Percentiles rank a stretch among this genome's conserved stretches.
phyloP scores from a whole-genome alignment of 53 echinoderm and acorn worm genomes.

The Paracentrotus lividus region DNA sequence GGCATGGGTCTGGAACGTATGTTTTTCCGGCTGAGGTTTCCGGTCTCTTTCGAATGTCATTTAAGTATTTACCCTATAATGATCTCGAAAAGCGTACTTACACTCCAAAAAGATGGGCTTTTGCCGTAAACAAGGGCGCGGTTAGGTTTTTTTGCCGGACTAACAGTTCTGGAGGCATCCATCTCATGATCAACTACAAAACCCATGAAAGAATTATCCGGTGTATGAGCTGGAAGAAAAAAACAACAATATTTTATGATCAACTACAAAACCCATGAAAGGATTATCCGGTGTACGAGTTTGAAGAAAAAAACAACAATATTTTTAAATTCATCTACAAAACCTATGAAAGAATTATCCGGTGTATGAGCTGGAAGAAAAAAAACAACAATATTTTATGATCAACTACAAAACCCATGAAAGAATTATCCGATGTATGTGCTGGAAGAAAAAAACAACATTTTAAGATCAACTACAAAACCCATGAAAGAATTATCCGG shows the following conservation, averaged over 20 bases:
- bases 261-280: constrained; percentile 98
- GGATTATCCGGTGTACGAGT: constrained; percentile 98
- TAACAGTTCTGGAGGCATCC: neutral
- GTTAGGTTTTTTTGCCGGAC: constrained; percentile 4
- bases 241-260: constrained; percentile 59
- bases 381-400: constrained; percentile 58
- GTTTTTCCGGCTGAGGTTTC: no score
- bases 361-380: constrained; percentile 92
- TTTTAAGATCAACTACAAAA: constrained; percentile 86
- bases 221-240: constrained; percentile 89
- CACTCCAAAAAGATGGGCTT: constrained; percentile 90
- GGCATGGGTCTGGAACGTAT: no score
- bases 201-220: constrained; percentile 98
- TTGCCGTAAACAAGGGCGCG: constrained; percentile 94
- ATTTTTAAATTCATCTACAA: constrained; percentile 96
- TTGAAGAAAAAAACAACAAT: constrained; percentile 61
- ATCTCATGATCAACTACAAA: constrained; percentile 88
- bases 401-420: constrained; percentile 97
- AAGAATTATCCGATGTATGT: constrained; percentile 97
- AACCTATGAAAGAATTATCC: constrained; percentile 98
- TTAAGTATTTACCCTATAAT: neutral
- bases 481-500: constrained; percentile 99
- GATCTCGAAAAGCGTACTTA: constrained; percentile 45
- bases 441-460: constrained; percentile 74
- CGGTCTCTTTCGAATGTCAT: no score